Evolutionary conservation across 2,797 vertebrate species (phyloP).

Genomic region (Decapterus maruadsi): DNA sequence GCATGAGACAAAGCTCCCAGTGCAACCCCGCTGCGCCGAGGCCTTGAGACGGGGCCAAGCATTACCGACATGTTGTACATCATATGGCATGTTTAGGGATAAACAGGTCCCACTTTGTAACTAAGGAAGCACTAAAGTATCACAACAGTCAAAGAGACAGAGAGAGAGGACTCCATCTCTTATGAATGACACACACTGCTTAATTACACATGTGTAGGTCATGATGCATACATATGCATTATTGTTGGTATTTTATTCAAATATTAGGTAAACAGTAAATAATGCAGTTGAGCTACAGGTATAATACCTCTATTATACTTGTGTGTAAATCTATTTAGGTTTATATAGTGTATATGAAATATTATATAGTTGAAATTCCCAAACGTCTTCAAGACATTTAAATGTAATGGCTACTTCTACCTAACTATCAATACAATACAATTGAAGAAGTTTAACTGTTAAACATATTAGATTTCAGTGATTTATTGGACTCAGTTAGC

Average conservation of each 20-base stretch:
- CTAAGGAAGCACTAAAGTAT: not conserved
- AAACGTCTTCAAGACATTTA: too few relatives aligned
- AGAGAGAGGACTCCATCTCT: not conserved
- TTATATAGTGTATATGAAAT: too few relatives aligned
- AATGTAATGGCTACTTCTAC: not conserved
- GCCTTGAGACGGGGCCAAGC: constrained; percentile 32
- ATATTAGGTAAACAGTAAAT: too few relatives aligned
- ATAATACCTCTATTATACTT: too few relatives aligned
- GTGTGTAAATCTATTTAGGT: too few relatives aligned
- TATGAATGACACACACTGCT: not conserved
- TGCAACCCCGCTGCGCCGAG: constrained; percentile 1
- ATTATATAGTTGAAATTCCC: too few relatives aligned
- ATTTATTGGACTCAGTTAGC: not conserved
- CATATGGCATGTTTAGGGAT: constrained; percentile 15
- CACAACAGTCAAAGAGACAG: not conserved
- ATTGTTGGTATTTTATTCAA: not conserved
- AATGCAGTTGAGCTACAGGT: too few relatives aligned
- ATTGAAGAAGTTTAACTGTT: too few relatives aligned
- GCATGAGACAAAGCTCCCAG: constrained; percentile 1
- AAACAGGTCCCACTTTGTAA: constrained; percentile 8
- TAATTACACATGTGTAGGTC: not conserved
- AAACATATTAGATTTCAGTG: not conserved
- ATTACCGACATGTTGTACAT: constrained; percentile 6
- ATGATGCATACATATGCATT: not conserved
- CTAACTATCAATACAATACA: too few relatives aligned